Conservation (phyloP, 2,888 invertebrate species). For the Mystacides longicornis region DNA sequence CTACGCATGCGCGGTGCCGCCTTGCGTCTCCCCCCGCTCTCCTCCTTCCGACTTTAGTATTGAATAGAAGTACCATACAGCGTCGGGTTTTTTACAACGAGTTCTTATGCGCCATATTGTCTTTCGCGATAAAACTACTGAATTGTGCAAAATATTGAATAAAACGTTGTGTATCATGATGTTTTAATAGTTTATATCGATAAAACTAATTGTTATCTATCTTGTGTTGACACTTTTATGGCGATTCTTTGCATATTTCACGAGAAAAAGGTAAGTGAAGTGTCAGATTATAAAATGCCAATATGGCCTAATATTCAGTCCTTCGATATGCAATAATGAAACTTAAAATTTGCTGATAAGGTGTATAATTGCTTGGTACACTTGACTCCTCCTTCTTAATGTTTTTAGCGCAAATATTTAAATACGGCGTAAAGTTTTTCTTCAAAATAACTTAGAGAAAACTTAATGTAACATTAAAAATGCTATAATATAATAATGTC, state of each 20-base stretch:
- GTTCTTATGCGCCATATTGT: constrained; percentile 28
- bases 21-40: background rate
- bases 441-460: too few species aligned
- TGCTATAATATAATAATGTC: too few species aligned
- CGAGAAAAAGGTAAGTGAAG: constrained; percentile 47
- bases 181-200: constrained; percentile 4
- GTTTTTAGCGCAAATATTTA: constrained; percentile 26
- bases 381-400: constrained; percentile 20
- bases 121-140: constrained; percentile 9
- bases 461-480: too few species aligned
- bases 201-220: background rate
- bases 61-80: constrained; percentile 7
- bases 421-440: constrained; percentile 6
- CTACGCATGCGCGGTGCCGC: background rate
- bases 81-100: constrained; percentile 17
- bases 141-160: constrained; percentile 16
- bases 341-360: constrained; percentile 55
- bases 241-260: background rate
- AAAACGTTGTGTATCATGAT: constrained; percentile 12
- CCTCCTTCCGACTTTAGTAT: background rate
- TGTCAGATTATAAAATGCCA: constrained; percentile 47
- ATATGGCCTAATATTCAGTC: constrained; percentile 55
- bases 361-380: constrained; percentile 49
- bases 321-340: constrained; percentile 54
- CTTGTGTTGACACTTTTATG: background rate